Percentiles rank a stretch among this genome's conserved stretches.
These are phyloP conservation scores for Acanthococcus lagerstroemiae DNA, from an alignment of 2,888 invertebrate species.

Conservation along the genomic window DNA sequence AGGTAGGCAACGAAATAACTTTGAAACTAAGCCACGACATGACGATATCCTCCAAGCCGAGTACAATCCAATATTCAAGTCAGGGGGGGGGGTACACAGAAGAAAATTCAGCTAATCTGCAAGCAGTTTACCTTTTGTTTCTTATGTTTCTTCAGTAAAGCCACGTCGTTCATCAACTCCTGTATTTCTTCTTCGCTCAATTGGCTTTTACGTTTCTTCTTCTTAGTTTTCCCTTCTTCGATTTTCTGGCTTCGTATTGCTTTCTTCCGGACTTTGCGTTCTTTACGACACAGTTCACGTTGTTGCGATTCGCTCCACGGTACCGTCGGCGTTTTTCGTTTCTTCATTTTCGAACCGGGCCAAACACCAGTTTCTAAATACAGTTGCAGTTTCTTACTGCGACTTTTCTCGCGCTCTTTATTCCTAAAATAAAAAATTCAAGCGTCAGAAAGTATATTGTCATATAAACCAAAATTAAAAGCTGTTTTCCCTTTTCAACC, in stretches of 20 bases:
- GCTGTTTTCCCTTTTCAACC: too few relatives aligned
- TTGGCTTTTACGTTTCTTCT: slow-evolving; percentile 46
- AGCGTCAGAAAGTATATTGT: too few relatives aligned
- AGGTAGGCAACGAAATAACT: too few relatives aligned
- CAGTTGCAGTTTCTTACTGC: slow-evolving; percentile 59
- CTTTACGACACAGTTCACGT: slow-evolving; percentile 55
- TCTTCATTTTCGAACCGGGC: slow-evolving; percentile 51
- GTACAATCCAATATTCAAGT: too few relatives aligned
- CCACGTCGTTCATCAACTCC: slow-evolving; percentile 68
- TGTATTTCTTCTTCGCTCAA: slow-evolving; percentile 62
- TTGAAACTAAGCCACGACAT: too few relatives aligned
- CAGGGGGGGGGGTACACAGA: too few relatives aligned
- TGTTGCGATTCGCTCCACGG: slow-evolving; percentile 71
- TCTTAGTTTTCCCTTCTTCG: slow-evolving; percentile 44
- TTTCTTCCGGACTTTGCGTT: slow-evolving; percentile 53
- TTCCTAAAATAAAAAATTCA: slow-evolving; percentile 48
- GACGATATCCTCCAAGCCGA: too few relatives aligned
- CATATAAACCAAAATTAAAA: too few relatives aligned
- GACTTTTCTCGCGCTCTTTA: slow-evolving; percentile 61
- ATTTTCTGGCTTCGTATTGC: slow-evolving; percentile 48
- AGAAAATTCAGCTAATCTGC: too few relatives aligned
- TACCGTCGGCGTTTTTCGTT: slow-evolving; percentile 51
- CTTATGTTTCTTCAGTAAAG: slow-evolving; percentile 75
- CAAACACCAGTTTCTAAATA: slow-evolving; percentile 65
- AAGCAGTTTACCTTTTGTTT: slow-evolving; percentile 64